Conservation (phyloP, 2,888 invertebrate species). For the Synanthedon myopaeformis region DNA sequence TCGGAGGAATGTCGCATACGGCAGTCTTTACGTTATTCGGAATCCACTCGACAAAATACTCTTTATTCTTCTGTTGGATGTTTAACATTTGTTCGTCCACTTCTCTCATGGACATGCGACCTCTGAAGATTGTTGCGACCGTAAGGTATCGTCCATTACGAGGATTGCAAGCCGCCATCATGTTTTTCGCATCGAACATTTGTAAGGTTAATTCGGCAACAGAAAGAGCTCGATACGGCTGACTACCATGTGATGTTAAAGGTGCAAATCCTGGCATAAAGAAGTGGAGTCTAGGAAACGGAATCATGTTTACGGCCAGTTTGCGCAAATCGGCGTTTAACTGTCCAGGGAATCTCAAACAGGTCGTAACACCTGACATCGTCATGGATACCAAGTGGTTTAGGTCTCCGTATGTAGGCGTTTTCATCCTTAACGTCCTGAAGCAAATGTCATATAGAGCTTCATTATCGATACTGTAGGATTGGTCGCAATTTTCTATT, state of each 20-base stretch:
- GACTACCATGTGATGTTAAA: slow-evolving; percentile 80
- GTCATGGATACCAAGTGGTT: slow-evolving; percentile 63
- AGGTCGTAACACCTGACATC: slow-evolving; percentile 57
- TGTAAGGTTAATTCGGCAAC: slow-evolving; percentile 90
- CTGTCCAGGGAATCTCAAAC: slow-evolving; percentile 51
- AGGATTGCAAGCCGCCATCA: slow-evolving; percentile 96
- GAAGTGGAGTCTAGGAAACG: slow-evolving; percentile 78
- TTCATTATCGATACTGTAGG: slow-evolving; percentile 81
- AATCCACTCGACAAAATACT: slow-evolving; percentile 84
- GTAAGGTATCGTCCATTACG: slow-evolving; percentile 89
- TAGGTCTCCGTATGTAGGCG: slow-evolving; percentile 82
- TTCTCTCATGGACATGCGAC: slow-evolving; percentile 94
- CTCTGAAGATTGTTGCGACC: slow-evolving; percentile 89
- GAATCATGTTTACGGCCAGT: slow-evolving; percentile 64
- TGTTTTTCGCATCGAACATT: slow-evolving; percentile 94
- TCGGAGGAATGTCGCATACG: slow-evolving; percentile 82
- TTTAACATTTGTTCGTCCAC: slow-evolving; percentile 85
- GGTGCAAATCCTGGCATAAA: slow-evolving; percentile 74
- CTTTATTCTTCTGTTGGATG: slow-evolving; percentile 80
- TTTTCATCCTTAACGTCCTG: slow-evolving; percentile 76
- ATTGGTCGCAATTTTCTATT: slow-evolving; percentile 74
- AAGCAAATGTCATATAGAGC: slow-evolving; percentile 84
- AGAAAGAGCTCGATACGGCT: slow-evolving; percentile 85
- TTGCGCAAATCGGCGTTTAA: slow-evolving; percentile 79
- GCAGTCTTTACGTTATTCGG: slow-evolving; percentile 84